phyloP scores from a whole-genome alignment of 2,888 invertebrate species.

The Chymomyza amoena region DNA sequence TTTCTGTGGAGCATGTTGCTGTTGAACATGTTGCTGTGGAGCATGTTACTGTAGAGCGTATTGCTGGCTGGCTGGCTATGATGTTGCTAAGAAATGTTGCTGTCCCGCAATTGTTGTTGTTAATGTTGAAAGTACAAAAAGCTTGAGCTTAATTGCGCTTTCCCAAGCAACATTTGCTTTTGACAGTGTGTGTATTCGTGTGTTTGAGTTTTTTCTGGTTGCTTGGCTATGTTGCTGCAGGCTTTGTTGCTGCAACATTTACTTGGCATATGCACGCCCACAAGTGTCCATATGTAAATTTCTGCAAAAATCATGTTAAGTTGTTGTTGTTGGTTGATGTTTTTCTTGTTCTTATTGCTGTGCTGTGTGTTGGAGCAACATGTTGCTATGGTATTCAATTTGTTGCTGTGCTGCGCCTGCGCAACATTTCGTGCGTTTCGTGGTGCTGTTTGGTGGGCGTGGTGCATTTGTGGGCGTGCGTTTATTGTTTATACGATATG shows the following conservation, averaged over 20 bases:
- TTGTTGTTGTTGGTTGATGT: constrained; percentile 30
- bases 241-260: constrained; percentile 13
- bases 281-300: constrained; percentile 77
- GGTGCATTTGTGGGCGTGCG: constrained; percentile 45
- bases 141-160: constrained; percentile 66
- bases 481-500: constrained; percentile 10
- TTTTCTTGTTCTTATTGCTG: constrained; percentile 1
- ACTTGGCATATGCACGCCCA: constrained; percentile 73
- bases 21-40: neutral
- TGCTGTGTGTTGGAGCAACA: constrained; percentile 15
- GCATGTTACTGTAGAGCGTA: neutral
- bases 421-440: constrained; percentile 26
- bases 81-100: constrained; percentile 12
- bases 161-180: constrained; percentile 30
- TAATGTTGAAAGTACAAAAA: constrained; percentile 55
- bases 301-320: constrained; percentile 70
- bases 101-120: constrained; percentile 17
- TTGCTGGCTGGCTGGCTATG: constrained; percentile 10
- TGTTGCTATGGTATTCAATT: constrained; percentile 14
- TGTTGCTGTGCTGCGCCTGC: constrained; percentile 63
- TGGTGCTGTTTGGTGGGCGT: constrained; percentile 44
- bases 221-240: constrained; percentile 16
- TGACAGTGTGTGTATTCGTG: constrained; percentile 1
- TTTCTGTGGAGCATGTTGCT: neutral
- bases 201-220: constrained; percentile 10